Evolutionary conservation across 1,140 invertebrate genomes (phyloP).

Genomic region (Holcopasites calliopsidis): DNA sequence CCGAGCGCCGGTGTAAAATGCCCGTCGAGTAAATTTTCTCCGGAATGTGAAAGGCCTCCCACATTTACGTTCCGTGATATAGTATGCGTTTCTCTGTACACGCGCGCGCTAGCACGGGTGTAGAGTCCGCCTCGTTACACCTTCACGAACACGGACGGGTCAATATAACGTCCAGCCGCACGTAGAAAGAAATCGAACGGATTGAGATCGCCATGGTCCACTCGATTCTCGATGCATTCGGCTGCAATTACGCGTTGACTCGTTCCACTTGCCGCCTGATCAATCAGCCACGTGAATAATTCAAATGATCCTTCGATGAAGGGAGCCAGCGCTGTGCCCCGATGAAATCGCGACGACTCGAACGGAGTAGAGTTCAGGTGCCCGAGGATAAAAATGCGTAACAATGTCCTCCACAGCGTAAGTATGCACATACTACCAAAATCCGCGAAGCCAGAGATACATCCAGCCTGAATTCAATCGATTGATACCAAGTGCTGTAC

Average conservation of each 20-base stretch:
- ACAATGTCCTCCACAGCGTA: no score
- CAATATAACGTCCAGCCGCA: not conserved
- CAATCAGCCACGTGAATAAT: conserved; percentile 11
- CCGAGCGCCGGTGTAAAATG: not conserved
- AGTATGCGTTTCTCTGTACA: not conserved
- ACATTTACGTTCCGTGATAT: conserved; percentile 1
- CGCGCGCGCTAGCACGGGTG: not conserved
- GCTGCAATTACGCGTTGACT: no score
- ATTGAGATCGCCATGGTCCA: not conserved
- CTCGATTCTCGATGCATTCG: conserved; percentile 25
- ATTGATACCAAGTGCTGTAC: not conserved
- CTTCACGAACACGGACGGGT: not conserved
- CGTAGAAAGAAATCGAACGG: conserved; percentile 2
- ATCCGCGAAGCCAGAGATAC: not conserved
- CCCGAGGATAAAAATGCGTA: no score
- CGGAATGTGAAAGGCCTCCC: conserved; percentile 50
- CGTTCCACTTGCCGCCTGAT: conserved; percentile 16
- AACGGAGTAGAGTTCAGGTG: no score
- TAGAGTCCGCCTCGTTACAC: not conserved
- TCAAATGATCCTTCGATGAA: not conserved
- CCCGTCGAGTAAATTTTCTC: conserved; percentile 34
- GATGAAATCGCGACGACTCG: not conserved
- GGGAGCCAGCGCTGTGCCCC: not conserved
- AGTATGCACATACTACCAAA: no score
- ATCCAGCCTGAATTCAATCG: not conserved